Evolutionary conservation across 2,797 vertebrate species (phyloP), one percentile per base, ranked within the genome.

Genomic region (Epinephelus awoara): DNA sequence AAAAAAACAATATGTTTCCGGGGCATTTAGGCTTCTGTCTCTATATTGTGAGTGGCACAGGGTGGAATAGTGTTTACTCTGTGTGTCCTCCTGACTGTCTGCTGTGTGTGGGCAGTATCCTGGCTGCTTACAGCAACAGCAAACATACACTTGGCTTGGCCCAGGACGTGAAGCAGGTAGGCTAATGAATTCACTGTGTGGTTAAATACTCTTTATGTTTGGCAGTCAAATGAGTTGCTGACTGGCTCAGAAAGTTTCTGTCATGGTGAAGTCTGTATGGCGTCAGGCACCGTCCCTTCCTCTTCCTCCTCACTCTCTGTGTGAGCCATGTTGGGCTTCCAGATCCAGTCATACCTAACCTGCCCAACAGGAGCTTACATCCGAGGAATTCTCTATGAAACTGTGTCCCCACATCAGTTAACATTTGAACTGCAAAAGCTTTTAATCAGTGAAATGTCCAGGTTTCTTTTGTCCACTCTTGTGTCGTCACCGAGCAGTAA

Each of bases 311-410:
- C 9, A 15, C 54, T 47, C 56, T 62, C n/a, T 44, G n/a, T 74
- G 25, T 49, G 25, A 25, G 40, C 2, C 61, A 47, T 49, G 15
- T 57, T 42, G 40, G 9, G 51, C 34, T 47, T 18, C 29, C 2
- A 34, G 40, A 56, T 72, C 23, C 7, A 64, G 50, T 64, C 59
- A 55, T 29, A 72, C 17, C 49, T 46, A 13, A 54, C 50, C 50
- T 38, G 19, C 10, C 50, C 61, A 57, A 17, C 10, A 49, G 14
- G 25, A 15, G 27, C 47, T 44, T 25, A 34, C 34, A 34, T 34
- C 34, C 8, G 34, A 34, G 7, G 34, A 34, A 34, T 34, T 34
- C 34, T 34, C 7, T 34, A 34, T 6, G 7, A 34, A 34, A 34
- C 34, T 34, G 34, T 34, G 34, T 34, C 34, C 8, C 34, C 7